These are phyloP conservation scores for Acanthosepion pharaonis DNA, from an alignment of 2,888 invertebrate species.

Conservation along the genomic window DNA sequence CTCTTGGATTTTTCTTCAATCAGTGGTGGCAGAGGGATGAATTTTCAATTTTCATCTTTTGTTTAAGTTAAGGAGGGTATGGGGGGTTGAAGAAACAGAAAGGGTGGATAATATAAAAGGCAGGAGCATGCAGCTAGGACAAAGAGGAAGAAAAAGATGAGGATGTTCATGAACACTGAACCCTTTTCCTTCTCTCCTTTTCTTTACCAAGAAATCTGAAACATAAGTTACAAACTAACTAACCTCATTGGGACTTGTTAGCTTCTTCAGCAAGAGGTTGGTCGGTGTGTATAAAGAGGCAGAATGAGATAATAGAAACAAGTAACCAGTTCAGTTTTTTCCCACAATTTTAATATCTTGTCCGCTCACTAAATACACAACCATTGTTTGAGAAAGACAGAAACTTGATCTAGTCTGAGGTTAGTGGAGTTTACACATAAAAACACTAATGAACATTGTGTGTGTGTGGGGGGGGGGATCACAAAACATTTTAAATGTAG, in stretches of 20 bases:
- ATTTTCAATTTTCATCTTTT: neutral
- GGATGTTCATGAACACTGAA: neutral
- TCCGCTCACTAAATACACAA: neutral
- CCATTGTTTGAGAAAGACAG: neutral
- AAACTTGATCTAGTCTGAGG: constrained; percentile 16
- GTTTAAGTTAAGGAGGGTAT: neutral
- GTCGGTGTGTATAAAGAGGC: neutral
- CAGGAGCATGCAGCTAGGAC: neutral
- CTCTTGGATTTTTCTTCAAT: neutral
- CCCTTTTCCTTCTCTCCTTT: neutral
- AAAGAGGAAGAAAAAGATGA: neutral
- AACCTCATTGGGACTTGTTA: neutral
- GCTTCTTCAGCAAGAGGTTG: neutral
- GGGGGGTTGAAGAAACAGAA: neutral
- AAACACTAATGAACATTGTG: neutral
- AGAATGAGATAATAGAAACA: neutral
- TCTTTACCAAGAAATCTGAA: neutral
- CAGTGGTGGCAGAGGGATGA: neutral
- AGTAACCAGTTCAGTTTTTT: constrained; percentile 7
- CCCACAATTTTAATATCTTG: neutral
- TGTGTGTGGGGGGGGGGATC: neutral
- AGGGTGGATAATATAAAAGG: neutral
- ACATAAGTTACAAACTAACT: constrained; percentile 33
- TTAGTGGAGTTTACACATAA: neutral
- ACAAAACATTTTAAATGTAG: neutral